A percentile compares a stretch with the other conserved stretches of the same genome.
phyloP scores from a whole-genome alignment of 2,113 vertebrate species.

The Varanus salvator region DNA sequence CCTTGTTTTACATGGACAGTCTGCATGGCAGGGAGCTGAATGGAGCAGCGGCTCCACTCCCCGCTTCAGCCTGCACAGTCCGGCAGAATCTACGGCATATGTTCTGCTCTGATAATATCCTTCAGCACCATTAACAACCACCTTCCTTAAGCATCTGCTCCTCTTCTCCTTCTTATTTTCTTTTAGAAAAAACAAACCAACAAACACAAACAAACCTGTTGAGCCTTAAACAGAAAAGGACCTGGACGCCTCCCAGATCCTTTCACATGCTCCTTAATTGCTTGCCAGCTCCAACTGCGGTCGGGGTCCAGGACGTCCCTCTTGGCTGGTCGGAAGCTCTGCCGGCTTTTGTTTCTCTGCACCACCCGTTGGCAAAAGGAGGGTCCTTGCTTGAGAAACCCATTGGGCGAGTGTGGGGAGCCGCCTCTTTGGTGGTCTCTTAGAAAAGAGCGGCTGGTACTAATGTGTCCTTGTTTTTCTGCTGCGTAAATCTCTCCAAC shows the following conservation, averaged over 20 bases:
- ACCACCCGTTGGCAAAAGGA: not conserved
- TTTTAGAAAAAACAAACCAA: not conserved
- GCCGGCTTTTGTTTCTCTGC: not conserved
- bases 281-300: not conserved
- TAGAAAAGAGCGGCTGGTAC: not conserved
- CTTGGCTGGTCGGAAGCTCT: not conserved
- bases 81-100: not conserved
- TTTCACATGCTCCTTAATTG: not conserved
- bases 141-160: not conserved
- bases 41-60: too few relatives aligned
- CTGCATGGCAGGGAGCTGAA: not conserved
- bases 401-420: not conserved
- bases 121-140: rapidly evolving
- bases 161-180: not conserved
- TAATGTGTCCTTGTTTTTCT: not conserved
- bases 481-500: rapidly evolving
- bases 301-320: not conserved
- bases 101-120: conserved; percentile 3
- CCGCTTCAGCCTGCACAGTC: not conserved
- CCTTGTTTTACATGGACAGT: not conserved
- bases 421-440: not conserved
- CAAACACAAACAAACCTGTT: not conserved
- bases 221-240: not conserved
- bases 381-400: not conserved
- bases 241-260: not conserved